Base-by-base conservation (phyloP, 2,888 invertebrate species). In the Octodonta nipae region DNA sequence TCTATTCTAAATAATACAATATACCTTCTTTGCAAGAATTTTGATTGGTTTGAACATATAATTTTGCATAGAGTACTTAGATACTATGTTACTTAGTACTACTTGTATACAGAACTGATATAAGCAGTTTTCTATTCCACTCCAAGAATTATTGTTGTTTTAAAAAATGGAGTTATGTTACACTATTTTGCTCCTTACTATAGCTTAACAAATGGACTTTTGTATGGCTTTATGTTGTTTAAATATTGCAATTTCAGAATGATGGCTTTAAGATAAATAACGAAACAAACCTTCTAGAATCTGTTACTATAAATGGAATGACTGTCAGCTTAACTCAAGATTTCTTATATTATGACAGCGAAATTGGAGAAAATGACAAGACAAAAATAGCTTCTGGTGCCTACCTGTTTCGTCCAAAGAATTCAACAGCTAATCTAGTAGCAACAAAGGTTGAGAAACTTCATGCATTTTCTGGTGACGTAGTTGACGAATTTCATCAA, bases 351-450 rank as follows among this genome's bases (percentile, higher is more conserved):
- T 91, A 89, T 49, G 61, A 68, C 7, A 80, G 74, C 0, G 70
- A 68, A 20, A 55, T 55, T 3, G 85, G 85, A 0, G 83, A 83
- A 47, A 54, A 54, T 0, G 61, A 64, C 3, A 83, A 84, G 61
- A 67, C 67, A 1, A 69, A 71, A 41, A 65, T 85, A 33, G 75
- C 87, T 0, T 91, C 92, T 0, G 95, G 95, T 0, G 95, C 95
- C 0, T 96, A 96, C 50, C 80, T 92, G 16, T 86, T 88, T 57
- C 65, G 86, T 28, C 85, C 86, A 22, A 39, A 32, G 11, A 34
- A 36, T 3, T 30, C 36, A 11, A 32, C 34, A 10, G 34, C 36
- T 11, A 36, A 36, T 14, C 14, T 22, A 4, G 6, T 35, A 70
- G 78, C 5, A 12, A 14, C 22, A 12, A 28, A 15, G 13, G 33